These are phyloP conservation scores for Acromyrmex heyeri DNA, from an alignment of 1,140 invertebrate genomes.

Conservation along the genomic window DNA sequence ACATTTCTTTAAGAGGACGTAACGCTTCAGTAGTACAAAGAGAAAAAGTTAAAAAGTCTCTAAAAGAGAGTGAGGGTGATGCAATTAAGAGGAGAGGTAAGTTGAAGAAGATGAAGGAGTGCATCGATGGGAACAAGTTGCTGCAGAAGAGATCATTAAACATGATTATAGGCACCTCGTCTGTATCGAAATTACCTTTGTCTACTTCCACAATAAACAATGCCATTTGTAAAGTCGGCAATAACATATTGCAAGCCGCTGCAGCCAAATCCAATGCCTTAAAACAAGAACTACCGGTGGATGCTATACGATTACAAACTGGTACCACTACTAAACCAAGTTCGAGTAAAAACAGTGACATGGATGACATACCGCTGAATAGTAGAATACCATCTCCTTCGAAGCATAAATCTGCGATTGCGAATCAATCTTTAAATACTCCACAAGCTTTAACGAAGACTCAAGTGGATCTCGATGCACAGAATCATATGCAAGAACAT, in stretches of 20 bases:
- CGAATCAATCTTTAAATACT: conserved; percentile 80
- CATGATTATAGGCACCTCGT: conserved; percentile 84
- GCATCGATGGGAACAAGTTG: conserved; percentile 83
- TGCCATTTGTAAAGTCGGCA: conserved; percentile 83
- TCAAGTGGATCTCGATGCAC: conserved; percentile 81
- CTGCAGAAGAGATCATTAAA: conserved; percentile 84
- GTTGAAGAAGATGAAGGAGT: conserved; percentile 85
- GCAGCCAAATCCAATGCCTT: conserved; percentile 84
- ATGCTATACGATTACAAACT: conserved; percentile 76
- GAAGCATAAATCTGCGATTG: conserved; percentile 82
- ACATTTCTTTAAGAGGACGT: conserved; percentile 94
- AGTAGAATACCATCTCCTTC: conserved; percentile 86
- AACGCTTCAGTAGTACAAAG: conserved; percentile 96
- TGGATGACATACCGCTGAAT: conserved; percentile 85
- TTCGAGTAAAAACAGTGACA: conserved; percentile 82
- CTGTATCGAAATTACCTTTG: conserved; percentile 83
- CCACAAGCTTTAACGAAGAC: conserved; percentile 80
- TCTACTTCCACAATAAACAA: conserved; percentile 83
- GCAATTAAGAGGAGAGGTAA: conserved; percentile 83
- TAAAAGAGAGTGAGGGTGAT: conserved; percentile 84
- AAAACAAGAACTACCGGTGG: conserved; percentile 82
- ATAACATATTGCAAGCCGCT: conserved; percentile 81
- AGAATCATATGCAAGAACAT: conserved; percentile 85
- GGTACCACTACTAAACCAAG: conserved; percentile 77
- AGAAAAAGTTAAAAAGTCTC: conserved; percentile 91